Base-by-base conservation (phyloP, 2,888 invertebrate species). In the Polymixis flavicincta region DNA sequence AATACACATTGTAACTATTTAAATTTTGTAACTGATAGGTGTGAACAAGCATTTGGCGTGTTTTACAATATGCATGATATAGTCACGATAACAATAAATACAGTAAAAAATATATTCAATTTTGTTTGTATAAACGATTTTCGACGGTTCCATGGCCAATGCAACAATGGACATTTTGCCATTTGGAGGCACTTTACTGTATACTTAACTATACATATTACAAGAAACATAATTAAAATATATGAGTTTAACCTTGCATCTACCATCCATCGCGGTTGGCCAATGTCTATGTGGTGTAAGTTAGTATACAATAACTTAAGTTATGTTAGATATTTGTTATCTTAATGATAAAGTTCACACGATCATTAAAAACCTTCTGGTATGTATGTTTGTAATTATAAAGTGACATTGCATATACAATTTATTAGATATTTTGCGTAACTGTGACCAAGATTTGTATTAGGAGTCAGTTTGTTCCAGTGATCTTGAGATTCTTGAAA, bases 251-350 rank as follows among this genome's bases (percentile, higher is more conserved):
- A 79, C 86, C 86, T 86, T 87, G 88, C 71, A 63, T 68, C 74
- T 82, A 64, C 78, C 85, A 78, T 75, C 81, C 74, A 69, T 37
- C 61, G 71, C 42, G 50, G 69, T 87, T 90, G 79, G 75, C 78
- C 81, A 89, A 90, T 85, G 81, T 71, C 25, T 73, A 69, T 73
- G 70, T 83, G 80, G 82, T 87, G 82, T 84, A 87, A 84, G 86
- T 82, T 83, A 64, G 70, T 76, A 80, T 80, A 84, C 73, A 85
- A 78, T 78, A 79, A 87, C 65, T 70, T 72, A 50, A 70, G 65
- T 70, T 76, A 86, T 83, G 67, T 73, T 67, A 79, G 57, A 63
- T 68, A 78, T 85, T 76, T 64, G 59, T 81, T 84, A 74, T 66
- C 74, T 77, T 76, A 79, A 78, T 71, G 78, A 77, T 75, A 74